Conservation (phyloP, 2,888 invertebrate species). For the Drosophila koepferae region DNA sequence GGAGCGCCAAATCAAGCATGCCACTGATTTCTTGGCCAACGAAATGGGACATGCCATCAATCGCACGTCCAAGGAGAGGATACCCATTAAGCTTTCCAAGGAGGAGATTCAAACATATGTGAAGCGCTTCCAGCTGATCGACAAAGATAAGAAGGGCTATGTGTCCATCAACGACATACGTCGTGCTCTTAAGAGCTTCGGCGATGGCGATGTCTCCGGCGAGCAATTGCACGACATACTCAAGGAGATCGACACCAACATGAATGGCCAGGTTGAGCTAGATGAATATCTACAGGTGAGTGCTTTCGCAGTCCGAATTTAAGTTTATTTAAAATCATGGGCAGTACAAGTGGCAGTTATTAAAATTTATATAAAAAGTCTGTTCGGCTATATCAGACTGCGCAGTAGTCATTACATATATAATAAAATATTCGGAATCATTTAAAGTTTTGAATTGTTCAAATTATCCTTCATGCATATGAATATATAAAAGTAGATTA, state of each 20-base stretch:
- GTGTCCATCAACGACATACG: constrained; percentile 99
- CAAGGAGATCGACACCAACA: constrained; percentile 99
- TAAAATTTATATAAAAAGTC: neutral
- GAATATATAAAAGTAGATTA: neutral
- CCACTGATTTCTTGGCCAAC: constrained; percentile 93
- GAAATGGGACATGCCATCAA: constrained; percentile 99
- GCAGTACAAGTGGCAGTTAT: neutral
- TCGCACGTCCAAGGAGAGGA: constrained; percentile 93
- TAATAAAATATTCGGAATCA: neutral
- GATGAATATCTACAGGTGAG: constrained; percentile 99
- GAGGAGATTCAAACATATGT: constrained; percentile 97
- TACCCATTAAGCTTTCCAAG: constrained; percentile 96
- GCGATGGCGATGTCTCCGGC: constrained; percentile 93
- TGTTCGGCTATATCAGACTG: neutral
- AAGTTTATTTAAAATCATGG: neutral
- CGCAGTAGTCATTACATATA: neutral
- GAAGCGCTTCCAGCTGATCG: constrained; percentile 97
- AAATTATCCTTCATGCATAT: neutral
- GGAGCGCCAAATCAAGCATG: constrained; percentile 92
- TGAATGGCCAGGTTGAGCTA: constrained; percentile 99
- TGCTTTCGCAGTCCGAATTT: neutral
- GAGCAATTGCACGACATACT: constrained; percentile 99
- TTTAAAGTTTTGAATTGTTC: neutral
- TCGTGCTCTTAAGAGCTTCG: constrained; percentile 95
- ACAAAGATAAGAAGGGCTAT: constrained; percentile 98